A percentile compares a stretch with the other conserved stretches of the same genome.
phyloP scores from a whole-genome alignment of 2,113 vertebrate species.

The Nipponia nippon region DNA sequence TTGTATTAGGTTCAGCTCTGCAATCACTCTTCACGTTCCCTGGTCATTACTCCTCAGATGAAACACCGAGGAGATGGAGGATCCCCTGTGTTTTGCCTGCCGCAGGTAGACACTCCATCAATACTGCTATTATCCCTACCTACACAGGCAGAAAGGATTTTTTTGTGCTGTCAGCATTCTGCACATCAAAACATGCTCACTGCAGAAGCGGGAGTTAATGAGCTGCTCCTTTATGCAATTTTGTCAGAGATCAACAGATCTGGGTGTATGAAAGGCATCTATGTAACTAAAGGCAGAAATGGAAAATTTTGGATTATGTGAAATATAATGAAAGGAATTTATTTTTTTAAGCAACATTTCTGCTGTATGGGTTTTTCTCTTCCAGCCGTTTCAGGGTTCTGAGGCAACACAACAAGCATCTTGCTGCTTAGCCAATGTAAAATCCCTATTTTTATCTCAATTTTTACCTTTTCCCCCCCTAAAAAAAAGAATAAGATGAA shows the following conservation, averaged over 20 bases:
- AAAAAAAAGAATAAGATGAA: background rate
- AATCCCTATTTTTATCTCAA: background rate
- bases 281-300: background rate
- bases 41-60: background rate
- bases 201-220: background rate
- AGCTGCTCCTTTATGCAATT: constrained; percentile 20
- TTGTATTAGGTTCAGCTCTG: background rate
- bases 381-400: background rate
- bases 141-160: background rate
- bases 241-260: constrained; percentile 27
- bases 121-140: background rate
- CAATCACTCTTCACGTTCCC: background rate
- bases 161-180: constrained; percentile 32
- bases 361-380: background rate
- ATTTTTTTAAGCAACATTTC: background rate
- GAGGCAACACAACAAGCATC: background rate
- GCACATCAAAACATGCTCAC: constrained; percentile 40
- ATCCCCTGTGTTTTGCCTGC: constrained; percentile 5
- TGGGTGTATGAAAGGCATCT: background rate
- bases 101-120: background rate
- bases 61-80: background rate
- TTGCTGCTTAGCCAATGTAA: background rate
- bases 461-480: background rate
- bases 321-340: background rate
- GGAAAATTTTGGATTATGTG: background rate